Base-by-base conservation (phyloP, 1,140 invertebrate genomes). In the Cydia fagiglandana region DNA sequence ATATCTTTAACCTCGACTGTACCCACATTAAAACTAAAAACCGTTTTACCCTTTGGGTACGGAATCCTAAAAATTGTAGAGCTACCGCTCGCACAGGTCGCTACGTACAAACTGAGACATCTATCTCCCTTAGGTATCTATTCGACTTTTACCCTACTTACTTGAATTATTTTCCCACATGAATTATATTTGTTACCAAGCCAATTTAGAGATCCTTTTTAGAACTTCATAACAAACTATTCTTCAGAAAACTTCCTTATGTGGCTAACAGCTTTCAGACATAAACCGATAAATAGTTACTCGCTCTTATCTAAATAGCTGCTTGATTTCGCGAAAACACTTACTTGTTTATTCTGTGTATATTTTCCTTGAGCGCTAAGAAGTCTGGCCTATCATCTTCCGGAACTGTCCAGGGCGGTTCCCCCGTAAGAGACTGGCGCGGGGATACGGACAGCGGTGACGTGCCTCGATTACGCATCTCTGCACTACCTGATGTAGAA, bases 311-410 rank as follows among this genome's bases (percentile, higher is more conserved):
- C 7, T 61, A 0, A 61, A 61, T 24, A 61, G 56, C 56, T n/a
- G 24, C 56, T n/a, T 10, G 56, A 24, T 24, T 61, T n/a, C 15
- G 6, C 76, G 12, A 75, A 17, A 15, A 45, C 61, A 91, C 94
- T 94, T 94, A 98, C 97, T 97, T 97, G 93, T 98, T 98, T 73
- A 98, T 95, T 87, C 96, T 96, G 53, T 96, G 94, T 79, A 98
- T 97, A 76, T 95, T 97, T 66, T 96, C 95, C 90, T 98, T 98
- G 5, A 99, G 94, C 5, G 96, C 95, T 30, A 95, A 95, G 88
- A 98, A 99, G 90, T 98, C 98, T 0, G 98, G 98, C 79, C 98
- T 91, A 76, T 98, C 97, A 73, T 93, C 93, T 75, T 93, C 93
- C 0, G 92, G 88, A 10, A 91, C 76, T 0, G 90, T 87, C 92